These are phyloP conservation scores for Rhinogobio ventralis DNA, from an alignment of 2,797 vertebrate species.

Conservation along the genomic window DNA sequence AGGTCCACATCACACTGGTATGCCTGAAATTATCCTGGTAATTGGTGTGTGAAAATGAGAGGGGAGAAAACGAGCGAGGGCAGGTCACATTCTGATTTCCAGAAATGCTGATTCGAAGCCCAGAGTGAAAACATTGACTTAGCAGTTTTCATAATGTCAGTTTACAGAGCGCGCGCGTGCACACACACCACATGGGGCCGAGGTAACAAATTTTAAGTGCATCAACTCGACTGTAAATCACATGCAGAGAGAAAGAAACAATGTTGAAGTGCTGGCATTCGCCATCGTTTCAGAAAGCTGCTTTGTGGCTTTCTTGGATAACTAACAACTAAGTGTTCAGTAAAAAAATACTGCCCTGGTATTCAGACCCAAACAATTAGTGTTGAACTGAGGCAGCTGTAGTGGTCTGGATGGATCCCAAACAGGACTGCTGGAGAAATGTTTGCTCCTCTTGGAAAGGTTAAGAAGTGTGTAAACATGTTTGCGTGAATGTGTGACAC, in stretches of 20 bases:
- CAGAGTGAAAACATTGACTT: slow-evolving; percentile 62
- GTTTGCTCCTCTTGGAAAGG: slow-evolving; percentile 43
- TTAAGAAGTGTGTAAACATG: slow-evolving; percentile 63
- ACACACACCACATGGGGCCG: slow-evolving; percentile 63
- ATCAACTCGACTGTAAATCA: slow-evolving; percentile 73
- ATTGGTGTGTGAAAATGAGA: slow-evolving; percentile 52
- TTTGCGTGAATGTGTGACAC: slow-evolving; percentile 55
- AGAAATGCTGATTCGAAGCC: slow-evolving; percentile 45
- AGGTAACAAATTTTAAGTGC: slow-evolving; percentile 65
- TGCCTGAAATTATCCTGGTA: slow-evolving; percentile 46
- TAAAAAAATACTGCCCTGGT: slow-evolving; percentile 72
- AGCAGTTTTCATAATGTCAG: slow-evolving; percentile 58
- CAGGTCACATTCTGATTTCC: slow-evolving; percentile 56
- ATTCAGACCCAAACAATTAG: slow-evolving; percentile 72
- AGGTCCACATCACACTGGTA: slow-evolving; percentile 37
- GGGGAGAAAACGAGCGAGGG: slow-evolving; percentile 33
- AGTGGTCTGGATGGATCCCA: slow-evolving; percentile 53
- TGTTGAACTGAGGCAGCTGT: slow-evolving; percentile 65
- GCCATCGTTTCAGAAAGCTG: slow-evolving; percentile 68
- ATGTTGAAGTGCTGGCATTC: slow-evolving; percentile 65
- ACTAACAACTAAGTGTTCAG: slow-evolving; percentile 69
- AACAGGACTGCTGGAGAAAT: slow-evolving; percentile 44
- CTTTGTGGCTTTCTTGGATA: slow-evolving; percentile 74
- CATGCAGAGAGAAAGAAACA: slow-evolving; percentile 64
- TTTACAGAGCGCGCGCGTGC: slow-evolving; percentile 62